Percentiles rank a stretch among this genome's conserved stretches.
phyloP scores from a whole-genome alignment of 2,888 invertebrate genomes.

The Temnothorax unifasciatus region DNA sequence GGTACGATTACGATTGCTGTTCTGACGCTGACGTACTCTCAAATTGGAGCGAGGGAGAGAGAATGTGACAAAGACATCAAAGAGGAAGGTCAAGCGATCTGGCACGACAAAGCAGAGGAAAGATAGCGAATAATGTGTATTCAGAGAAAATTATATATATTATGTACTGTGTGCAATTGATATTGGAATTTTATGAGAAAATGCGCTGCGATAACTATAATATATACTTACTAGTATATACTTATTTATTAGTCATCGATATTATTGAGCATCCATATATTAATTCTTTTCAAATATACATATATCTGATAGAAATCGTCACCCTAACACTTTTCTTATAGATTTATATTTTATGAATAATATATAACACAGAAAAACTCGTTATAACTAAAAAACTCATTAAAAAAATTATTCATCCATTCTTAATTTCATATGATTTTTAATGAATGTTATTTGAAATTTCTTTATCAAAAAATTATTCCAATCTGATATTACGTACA shows the following conservation, averaged over 20 bases:
- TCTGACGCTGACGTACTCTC: constrained; percentile 53
- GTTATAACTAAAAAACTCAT: background rate
- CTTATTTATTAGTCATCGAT: background rate
- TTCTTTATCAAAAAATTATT: too few species aligned
- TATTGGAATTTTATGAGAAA: constrained; percentile 12
- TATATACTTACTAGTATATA: too few species aligned
- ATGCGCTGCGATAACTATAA: background rate
- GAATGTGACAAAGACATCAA: background rate
- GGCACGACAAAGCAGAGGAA: background rate
- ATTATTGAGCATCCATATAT: background rate
- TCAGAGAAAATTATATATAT: background rate
- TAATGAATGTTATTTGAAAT: too few species aligned
- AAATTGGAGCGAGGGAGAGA: background rate
- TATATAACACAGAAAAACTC: background rate
- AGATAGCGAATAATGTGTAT: background rate
- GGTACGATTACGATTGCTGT: constrained; percentile 28
- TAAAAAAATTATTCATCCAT: background rate
- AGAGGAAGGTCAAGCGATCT: constrained; percentile 22
- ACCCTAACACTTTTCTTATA: background rate
- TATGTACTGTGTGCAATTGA: too few species aligned
- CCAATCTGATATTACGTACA: too few species aligned
- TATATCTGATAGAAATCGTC: background rate
- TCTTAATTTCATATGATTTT: background rate
- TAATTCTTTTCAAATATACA: too few species aligned
- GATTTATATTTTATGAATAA: background rate